Base-by-base conservation (phyloP, 2,888 invertebrate species). In the Drosophila putrida region DNA sequence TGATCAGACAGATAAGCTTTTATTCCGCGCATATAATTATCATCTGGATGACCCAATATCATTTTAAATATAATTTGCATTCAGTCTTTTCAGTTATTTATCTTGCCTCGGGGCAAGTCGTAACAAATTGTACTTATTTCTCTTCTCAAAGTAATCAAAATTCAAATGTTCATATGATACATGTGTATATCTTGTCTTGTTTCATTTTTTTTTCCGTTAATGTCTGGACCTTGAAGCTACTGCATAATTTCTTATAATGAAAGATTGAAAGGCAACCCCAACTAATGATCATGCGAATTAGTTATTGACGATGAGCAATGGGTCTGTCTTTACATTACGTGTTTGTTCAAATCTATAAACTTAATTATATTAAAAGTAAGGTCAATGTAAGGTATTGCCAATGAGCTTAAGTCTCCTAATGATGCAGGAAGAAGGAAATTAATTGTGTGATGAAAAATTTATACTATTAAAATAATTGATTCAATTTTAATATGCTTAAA, bases 221-320 rank as follows among this genome's bases (percentile, higher is more conserved):
- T 62, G 46, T 20, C 13, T 46, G 49, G 58, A 65, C 83, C 83
- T 83, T 83, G 87, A 67, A 55, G 67, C 54, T 65, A 59, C 47
- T 71, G 53, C 69, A 72, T 69, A 59, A 70, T 80, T 85, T 71
- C 77, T 64, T 63, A 64, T 72, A 71, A 51, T 71, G 62, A 63
- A 69, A 55, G 57, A 65, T 68, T 68, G 33, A 50, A 67, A 81
- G 75, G 33, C 61, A 25, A 60, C 44, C 28, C 44, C 66, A 63
- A 44, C 82, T 83, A 83, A 83, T 88, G 89, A 82, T 69, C 87
- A 69, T 67, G 79, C 67, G 65, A 83, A 83, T 80, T 88, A 68
- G 81, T 62, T 86, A 65, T 73, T 46, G 67, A 65, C 66, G 75
- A 71, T 69, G 70, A 44, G 44, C 65, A 44, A 38, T 53, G 44